Conservation (phyloP, 2,113 vertebrate genomes). For the Leptocoma aspasia region DNA sequence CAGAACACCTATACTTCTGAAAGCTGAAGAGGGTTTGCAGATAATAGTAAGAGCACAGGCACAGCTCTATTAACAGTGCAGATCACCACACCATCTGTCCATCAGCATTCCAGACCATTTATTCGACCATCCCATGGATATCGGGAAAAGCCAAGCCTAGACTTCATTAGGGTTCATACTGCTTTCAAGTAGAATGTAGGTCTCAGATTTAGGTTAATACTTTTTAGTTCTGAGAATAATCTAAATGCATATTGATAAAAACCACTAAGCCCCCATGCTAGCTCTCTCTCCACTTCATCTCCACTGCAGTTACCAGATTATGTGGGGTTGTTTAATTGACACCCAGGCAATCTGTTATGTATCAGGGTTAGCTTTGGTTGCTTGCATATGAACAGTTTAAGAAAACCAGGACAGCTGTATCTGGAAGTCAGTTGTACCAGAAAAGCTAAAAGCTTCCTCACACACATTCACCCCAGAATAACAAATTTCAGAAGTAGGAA, state of each 20-base stretch:
- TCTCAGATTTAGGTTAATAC: constrained; percentile 31
- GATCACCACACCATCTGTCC: constrained; percentile 36
- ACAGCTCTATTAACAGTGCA: not conserved
- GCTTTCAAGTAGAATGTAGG: not conserved
- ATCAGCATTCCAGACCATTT: not conserved
- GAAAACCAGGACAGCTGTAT: not conserved
- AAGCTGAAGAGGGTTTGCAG: not conserved
- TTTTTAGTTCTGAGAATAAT: not conserved
- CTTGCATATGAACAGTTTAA: not conserved
- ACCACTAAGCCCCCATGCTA: not conserved
- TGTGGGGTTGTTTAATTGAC: not conserved
- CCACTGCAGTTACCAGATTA: not conserved
- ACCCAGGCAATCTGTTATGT: not conserved
- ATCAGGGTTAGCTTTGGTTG: not conserved
- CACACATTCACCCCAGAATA: not conserved
- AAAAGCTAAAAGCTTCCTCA: not conserved
- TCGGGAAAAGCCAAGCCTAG: not conserved
- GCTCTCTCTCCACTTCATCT: not conserved
- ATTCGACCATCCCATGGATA: not conserved
- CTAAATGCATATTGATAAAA: not conserved
- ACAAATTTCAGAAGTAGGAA: not conserved
- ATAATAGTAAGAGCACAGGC: not conserved
- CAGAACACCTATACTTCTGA: not conserved
- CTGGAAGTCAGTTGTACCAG: not conserved
- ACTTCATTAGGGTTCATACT: not conserved